phyloP scores from a whole-genome alignment of 1,140 invertebrate genomes.

The Dufourea novaeangliae region DNA sequence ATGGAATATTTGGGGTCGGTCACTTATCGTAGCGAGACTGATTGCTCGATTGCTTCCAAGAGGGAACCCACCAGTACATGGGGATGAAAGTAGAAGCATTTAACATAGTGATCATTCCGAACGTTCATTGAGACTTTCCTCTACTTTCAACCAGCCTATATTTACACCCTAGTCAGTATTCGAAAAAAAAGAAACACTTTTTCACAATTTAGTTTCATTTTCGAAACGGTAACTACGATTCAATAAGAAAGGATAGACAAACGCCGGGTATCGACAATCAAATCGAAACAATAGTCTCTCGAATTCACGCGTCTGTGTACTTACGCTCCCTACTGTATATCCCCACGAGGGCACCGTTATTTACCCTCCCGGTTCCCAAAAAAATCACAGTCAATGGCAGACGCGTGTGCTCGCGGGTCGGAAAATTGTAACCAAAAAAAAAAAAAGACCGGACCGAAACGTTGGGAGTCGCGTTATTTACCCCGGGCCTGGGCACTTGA shows the following conservation, averaged over 20 bases:
- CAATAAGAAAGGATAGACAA: no score
- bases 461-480: conserved; percentile 26
- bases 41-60: background rate
- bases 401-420: background rate
- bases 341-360: background rate
- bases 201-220: no score
- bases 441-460: background rate
- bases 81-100: no score
- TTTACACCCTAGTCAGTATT: no score
- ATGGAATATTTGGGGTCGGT: background rate
- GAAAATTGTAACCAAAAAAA: background rate
- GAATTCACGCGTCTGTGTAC: background rate
- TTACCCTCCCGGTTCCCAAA: background rate
- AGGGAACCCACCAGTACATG: no score
- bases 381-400: background rate
- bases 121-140: no score
- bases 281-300: background rate
- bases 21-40: background rate
- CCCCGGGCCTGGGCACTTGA: conserved; percentile 11
- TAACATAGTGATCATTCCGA: no score
- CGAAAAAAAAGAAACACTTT: no score
- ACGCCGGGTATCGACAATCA: no score
- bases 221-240: no score
- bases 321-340: background rate
- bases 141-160: no score